A percentile compares a stretch with the other conserved stretches of the same genome.
These are phyloP conservation scores for Limnothrissa miodon DNA, from an alignment of 2,113 vertebrate genomes.

Conservation along the genomic window DNA sequence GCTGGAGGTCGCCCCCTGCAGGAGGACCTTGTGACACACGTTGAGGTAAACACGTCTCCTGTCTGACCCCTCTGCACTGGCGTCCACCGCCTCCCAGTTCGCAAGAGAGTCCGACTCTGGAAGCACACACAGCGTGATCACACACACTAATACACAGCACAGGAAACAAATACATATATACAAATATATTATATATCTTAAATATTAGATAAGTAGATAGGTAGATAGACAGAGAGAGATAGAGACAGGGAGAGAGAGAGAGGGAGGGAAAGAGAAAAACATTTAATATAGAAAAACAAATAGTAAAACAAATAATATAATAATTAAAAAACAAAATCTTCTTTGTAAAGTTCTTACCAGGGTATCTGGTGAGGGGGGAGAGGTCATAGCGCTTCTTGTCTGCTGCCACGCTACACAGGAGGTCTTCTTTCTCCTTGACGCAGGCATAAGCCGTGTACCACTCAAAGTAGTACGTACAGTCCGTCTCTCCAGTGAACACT, in stretches of 20 bases:
- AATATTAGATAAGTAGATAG: no score
- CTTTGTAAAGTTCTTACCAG: slow-evolving; percentile 68
- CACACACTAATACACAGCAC: no score
- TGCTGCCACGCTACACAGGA: slow-evolving; percentile 78
- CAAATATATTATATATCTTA: no score
- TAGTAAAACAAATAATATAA: no score
- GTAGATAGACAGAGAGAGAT: no score
- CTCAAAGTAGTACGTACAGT: slow-evolving; percentile 93
- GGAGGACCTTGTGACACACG: slow-evolving; percentile 83
- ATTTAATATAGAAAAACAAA: no score
- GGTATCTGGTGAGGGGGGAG: slow-evolving; percentile 77
- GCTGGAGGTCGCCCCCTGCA: slow-evolving; percentile 61
- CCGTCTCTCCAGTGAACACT: slow-evolving; percentile 82
- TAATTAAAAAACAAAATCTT: no score
- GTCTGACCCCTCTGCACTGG: slow-evolving; percentile 57
- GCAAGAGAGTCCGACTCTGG: slow-evolving; percentile 67
- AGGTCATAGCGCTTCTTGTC: slow-evolving; percentile 83
- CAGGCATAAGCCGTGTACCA: slow-evolving; percentile 90
- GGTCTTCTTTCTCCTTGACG: slow-evolving; percentile 82
- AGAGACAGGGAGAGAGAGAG: no score
- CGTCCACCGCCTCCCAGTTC: slow-evolving; percentile 90
- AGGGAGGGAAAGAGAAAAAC: no score
- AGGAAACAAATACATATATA: no score
- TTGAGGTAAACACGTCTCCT: slow-evolving; percentile 82
- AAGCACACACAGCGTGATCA: slow-evolving; percentile 24